A percentile compares a stretch with the other conserved stretches of the same genome.
phyloP scores from a whole-genome alignment of 2,113 vertebrate species.

The Oenanthe oenanthe region DNA sequence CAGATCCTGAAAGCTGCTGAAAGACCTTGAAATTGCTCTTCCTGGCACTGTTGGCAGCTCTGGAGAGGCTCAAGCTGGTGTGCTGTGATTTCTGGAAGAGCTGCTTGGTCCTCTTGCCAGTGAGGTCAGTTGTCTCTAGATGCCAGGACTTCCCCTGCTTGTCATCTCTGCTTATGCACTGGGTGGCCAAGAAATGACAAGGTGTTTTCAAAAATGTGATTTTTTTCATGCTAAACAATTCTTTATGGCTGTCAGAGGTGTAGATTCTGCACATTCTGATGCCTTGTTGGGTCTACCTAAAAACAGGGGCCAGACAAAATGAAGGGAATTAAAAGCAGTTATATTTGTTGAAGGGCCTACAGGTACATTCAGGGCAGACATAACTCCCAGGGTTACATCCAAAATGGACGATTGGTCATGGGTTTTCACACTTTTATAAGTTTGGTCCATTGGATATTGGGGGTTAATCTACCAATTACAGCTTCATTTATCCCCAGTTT shows the following conservation, averaged over 20 bases:
- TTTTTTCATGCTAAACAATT: not conserved
- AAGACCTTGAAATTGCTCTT: not conserved
- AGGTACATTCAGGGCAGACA: not conserved
- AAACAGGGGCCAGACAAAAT: not conserved
- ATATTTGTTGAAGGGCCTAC: not conserved
- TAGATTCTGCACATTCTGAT: not conserved
- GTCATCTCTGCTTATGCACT: not conserved
- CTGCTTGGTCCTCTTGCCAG: not conserved
- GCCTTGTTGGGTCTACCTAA: not conserved
- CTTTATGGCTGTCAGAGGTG: not conserved
- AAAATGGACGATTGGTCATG: rapidly evolving
- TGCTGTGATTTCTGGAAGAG: not conserved
- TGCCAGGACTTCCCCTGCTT: not conserved
- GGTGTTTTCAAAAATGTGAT: not conserved
- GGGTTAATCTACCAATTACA: not conserved
- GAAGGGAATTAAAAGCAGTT: not conserved
- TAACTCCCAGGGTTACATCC: not conserved
- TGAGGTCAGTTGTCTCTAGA: not conserved
- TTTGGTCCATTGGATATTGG: not conserved
- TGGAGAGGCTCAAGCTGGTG: not conserved
- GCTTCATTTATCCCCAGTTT: not conserved
- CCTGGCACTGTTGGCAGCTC: not conserved
- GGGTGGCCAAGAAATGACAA: not conserved
- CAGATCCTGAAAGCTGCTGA: not conserved
- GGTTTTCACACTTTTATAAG: not conserved